A percentile compares a stretch with the other conserved stretches of the same genome.
Evolutionary conservation across 2,113 vertebrate species (phyloP).

Genomic region (Eubucco bourcierii): DNA sequence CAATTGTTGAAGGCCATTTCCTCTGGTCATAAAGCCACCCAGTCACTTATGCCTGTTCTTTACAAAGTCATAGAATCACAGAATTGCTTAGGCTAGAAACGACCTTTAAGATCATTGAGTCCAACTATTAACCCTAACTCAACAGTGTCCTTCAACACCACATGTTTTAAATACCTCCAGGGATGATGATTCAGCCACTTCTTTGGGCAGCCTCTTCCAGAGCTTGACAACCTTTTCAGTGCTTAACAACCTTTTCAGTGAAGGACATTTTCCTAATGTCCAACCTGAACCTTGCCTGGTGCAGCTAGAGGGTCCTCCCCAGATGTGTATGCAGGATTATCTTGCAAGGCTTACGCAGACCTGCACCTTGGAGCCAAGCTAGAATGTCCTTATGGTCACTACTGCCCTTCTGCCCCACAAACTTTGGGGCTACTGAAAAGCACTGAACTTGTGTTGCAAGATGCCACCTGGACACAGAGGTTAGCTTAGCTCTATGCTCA

Average conservation of each 20-base stretch:
- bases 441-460: neutral
- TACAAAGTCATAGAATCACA: neutral
- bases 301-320: no score
- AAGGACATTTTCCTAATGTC: no score
- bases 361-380: neutral
- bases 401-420: neutral
- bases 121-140: no score
- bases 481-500: rapidly evolving
- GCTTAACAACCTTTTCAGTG: no score
- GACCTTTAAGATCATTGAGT: no score
- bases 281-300: no score
- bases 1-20: neutral
- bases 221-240: no score
- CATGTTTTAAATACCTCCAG: no score
- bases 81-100: no score
- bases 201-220: no score
- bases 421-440: neutral
- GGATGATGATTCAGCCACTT: no score
- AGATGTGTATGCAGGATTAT: neutral
- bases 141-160: no score
- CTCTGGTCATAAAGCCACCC: neutral
- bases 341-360: neutral
- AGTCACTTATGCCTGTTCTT: neutral
- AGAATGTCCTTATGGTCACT: neutral
- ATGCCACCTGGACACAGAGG: neutral